Base-by-base conservation (phyloP, 2,888 invertebrate genomes). In the Matsumyia berberina region DNA sequence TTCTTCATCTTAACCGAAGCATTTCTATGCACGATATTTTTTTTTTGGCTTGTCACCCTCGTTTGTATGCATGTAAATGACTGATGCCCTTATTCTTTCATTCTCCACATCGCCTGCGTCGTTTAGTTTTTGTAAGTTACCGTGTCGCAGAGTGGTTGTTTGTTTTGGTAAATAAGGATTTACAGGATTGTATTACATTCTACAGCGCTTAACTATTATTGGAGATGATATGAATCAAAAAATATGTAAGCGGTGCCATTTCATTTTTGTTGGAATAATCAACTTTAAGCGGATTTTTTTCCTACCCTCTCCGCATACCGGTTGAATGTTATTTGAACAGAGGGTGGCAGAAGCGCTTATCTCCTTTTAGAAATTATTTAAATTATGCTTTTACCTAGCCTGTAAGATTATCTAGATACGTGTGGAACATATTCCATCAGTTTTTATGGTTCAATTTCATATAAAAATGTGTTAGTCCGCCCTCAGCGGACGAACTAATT, bases 11-110 rank as follows among this genome's bases (percentile, higher is more conserved):
- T 24, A 24, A 24, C 24, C 12, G 8, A 64, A 53, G 35, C 4
- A 62, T 69, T n/a, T n/a, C 33, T 35, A 33, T 24, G 29, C 35
- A 33, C 31, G 15, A 4, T 44, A 53, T 49, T 53, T 58, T 55
- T 49, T 57, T 31, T 17, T 67, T 29, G 7, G 37, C 15, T 17
- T 57, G 42, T 44, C 37, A 69, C 70, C 72, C 77, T 58, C 60
- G 24, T 62, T 15, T 49, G 42, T 78, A 39, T 79, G 49, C 73
- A 79, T 79, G 83, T 64, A 83, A 79, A 83, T 83, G 83, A 83
- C 79, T 83, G 82, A 83, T 78, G 78, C 55, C 39, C 78, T 39
- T 77, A 77, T 72, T 49, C 19, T 79, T 53, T 37, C 19, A 37
- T 51, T 37, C 31, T 57, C 33, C 33, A 49, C 67, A 44, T 55